phyloP scores from a whole-genome alignment of 2,113 vertebrate species.

The Labeo rohita region DNA sequence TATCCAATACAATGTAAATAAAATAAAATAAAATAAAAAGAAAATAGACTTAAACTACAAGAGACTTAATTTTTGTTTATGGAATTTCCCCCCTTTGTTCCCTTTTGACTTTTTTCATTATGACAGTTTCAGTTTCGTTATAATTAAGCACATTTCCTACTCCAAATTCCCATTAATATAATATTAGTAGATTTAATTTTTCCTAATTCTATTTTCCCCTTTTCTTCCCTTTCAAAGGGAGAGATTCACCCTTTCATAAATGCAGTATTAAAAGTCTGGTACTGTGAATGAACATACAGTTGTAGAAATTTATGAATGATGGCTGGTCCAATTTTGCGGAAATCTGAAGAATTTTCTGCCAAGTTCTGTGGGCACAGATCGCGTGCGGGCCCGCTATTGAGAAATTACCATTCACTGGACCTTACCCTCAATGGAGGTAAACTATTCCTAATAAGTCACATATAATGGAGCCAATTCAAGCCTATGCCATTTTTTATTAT shows the following conservation, averaged over 20 bases:
- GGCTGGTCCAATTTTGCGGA: background rate
- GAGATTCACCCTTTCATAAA: background rate
- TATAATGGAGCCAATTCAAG: constrained; percentile 1
- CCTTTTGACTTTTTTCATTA: no score
- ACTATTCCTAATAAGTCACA: constrained; percentile 15
- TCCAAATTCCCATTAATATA: no score
- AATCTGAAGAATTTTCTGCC: background rate
- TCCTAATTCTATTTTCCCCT: background rate
- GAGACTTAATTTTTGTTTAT: no score
- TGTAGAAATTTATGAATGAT: background rate
- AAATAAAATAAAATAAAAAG: no score
- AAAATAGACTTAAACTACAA: no score
- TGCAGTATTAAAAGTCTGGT: background rate
- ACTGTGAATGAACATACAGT: background rate
- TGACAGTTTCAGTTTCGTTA: no score
- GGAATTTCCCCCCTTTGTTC: no score
- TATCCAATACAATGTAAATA: no score
- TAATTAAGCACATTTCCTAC: no score
- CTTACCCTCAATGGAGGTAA: background rate
- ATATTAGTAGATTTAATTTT: no score
- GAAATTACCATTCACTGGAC: constrained; percentile 6
- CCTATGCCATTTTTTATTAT: constrained; percentile 18
- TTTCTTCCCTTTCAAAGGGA: background rate
- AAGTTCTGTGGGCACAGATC: constrained; percentile 18
- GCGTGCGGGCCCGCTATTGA: background rate